Evolutionary conservation across 2,113 vertebrate genomes (phyloP).

Genomic region (Paracanthobrama guichenoti): DNA sequence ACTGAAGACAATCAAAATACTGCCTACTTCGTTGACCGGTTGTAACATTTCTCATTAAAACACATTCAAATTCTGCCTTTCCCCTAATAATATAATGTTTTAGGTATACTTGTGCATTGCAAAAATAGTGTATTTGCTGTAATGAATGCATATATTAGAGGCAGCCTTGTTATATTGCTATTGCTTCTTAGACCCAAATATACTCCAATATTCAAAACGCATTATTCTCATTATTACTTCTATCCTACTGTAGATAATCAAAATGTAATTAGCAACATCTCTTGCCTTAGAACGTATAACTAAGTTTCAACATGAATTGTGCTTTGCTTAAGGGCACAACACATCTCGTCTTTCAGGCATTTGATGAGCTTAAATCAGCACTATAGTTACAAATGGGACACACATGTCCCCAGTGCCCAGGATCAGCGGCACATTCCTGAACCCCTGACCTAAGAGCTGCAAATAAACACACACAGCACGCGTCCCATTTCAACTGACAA

Average conservation of each 20-base stretch:
- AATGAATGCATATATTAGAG: too few relatives aligned
- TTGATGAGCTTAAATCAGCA: conserved; percentile 22
- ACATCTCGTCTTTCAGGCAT: conserved; percentile 24
- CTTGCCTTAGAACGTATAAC: neutral
- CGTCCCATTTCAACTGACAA: conserved; percentile 47
- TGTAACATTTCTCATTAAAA: too few relatives aligned
- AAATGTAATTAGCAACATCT: neutral
- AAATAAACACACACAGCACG: conserved; percentile 40
- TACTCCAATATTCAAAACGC: too few relatives aligned
- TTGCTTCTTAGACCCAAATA: too few relatives aligned
- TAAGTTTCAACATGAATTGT: conserved; percentile 6
- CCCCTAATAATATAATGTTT: too few relatives aligned
- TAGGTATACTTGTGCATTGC: too few relatives aligned
- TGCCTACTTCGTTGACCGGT: too few relatives aligned
- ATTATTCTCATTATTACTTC: neutral
- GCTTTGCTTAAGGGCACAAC: conserved; percentile 10
- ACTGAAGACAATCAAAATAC: neutral
- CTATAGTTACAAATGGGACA: conserved; percentile 18
- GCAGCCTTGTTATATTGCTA: too few relatives aligned
- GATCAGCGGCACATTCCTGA: conserved; percentile 17
- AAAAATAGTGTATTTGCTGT: too few relatives aligned
- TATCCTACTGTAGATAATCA: neutral
- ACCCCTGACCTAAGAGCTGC: conserved; percentile 43
- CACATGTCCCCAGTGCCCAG: conserved; percentile 13
- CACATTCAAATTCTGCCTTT: too few relatives aligned